phyloP scores from a whole-genome alignment of 2,888 invertebrate species.

The Xanthia togata region DNA sequence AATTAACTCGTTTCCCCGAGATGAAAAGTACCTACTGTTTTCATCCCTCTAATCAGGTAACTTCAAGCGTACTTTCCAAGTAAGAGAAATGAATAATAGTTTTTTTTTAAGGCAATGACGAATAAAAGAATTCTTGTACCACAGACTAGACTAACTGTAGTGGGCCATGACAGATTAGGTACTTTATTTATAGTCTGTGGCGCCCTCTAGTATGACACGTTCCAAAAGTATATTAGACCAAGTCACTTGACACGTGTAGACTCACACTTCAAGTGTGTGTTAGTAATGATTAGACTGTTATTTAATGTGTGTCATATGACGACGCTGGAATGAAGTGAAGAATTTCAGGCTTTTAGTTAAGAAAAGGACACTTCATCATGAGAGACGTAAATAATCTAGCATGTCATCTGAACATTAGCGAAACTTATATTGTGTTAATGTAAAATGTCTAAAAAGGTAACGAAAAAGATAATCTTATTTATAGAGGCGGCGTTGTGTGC shows the following conservation, averaged over 20 bases:
- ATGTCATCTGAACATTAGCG: neutral
- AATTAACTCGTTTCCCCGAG: too few relatives aligned
- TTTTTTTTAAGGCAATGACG: slow-evolving; percentile 36
- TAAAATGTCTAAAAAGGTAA: neutral
- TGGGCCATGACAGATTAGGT: slow-evolving; percentile 20
- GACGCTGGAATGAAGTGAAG: neutral
- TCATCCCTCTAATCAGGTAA: too few relatives aligned
- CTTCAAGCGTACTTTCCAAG: too few relatives aligned
- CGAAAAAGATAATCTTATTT: neutral
- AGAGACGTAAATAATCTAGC: neutral
- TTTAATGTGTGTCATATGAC: neutral
- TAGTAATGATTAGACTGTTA: neutral
- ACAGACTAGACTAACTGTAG: slow-evolving; percentile 2
- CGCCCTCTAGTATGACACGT: neutral
- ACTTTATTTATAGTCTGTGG: slow-evolving; percentile 31
- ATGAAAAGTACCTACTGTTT: too few relatives aligned
- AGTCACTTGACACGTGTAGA: slow-evolving; percentile 21
- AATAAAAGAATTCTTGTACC: slow-evolving; percentile 15
- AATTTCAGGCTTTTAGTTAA: neutral
- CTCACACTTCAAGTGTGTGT: neutral
- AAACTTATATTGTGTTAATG: neutral
- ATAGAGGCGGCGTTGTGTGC: neutral
- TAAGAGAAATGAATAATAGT: too few relatives aligned
- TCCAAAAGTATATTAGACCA: slow-evolving; percentile 27
- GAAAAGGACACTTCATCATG: neutral